Conservation (phyloP, 2,797 vertebrate genomes). For the Rhincodon typus region DNA sequence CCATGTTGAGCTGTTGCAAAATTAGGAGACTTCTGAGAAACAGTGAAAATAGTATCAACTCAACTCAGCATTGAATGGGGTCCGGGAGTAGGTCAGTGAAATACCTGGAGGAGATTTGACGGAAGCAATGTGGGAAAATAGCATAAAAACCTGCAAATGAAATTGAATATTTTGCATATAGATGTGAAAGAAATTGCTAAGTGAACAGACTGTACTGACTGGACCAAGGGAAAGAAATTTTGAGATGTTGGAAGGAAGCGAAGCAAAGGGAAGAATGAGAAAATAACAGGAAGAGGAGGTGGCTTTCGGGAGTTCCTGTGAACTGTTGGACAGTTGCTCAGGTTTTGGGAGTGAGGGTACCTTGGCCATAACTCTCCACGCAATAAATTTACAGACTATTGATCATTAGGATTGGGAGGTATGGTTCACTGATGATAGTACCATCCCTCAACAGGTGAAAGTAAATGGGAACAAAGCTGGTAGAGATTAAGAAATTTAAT, state of each 20-base stretch:
- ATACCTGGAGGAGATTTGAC: not conserved
- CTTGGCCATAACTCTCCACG: not conserved
- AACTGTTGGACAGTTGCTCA: not conserved
- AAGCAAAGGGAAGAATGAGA: not conserved
- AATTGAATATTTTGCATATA: not conserved
- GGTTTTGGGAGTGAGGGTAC: not conserved
- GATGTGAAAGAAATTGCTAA: not conserved
- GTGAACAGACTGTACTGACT: not conserved
- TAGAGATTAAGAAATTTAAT: not conserved
- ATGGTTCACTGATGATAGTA: not conserved
- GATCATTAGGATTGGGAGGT: not conserved
- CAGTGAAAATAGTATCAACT: not conserved
- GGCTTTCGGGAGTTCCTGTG: not conserved
- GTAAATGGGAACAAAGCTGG: not conserved
- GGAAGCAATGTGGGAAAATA: not conserved
- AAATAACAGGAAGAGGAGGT: not conserved
- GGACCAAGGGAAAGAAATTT: not conserved
- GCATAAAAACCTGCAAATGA: not conserved
- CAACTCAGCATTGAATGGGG: not conserved
- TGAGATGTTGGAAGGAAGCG: not conserved
- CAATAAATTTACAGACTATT: not conserved
- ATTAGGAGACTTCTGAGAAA: not conserved
- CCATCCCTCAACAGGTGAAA: not conserved
- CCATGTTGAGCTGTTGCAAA: not conserved
- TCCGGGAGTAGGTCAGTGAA: not conserved